Evolutionary conservation across 2,888 invertebrate species (phyloP).

Genomic region (Eudemis profundana): DNA sequence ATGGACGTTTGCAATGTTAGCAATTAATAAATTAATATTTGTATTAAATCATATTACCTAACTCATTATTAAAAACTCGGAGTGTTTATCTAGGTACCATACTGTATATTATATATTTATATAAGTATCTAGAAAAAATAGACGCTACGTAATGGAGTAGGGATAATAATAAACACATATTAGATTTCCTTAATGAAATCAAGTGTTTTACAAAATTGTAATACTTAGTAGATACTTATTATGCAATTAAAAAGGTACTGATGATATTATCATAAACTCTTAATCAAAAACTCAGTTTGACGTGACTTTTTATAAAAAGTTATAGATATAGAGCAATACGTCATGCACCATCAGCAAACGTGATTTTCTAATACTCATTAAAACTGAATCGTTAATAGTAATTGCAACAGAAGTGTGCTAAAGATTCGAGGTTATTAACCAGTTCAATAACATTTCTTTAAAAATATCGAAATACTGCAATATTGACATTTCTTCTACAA

Average conservation of each 20-base stretch:
- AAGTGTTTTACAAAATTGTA: too few relatives aligned
- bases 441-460: not conserved
- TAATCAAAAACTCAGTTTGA: conserved; percentile 2
- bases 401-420: conserved; percentile 16
- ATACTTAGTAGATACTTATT: too few relatives aligned
- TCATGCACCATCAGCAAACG: conserved; percentile 16
- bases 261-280: not conserved
- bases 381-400: conserved; percentile 21
- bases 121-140: too few relatives aligned
- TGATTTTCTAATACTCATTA: conserved; percentile 25
- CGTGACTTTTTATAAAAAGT: conserved; percentile 22
- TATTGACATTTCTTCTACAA: conserved; percentile 3
- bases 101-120: too few relatives aligned
- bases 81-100: too few relatives aligned
- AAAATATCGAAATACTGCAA: not conserved
- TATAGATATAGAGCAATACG: conserved; percentile 15
- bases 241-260: not conserved
- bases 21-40: too few relatives aligned
- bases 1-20: too few relatives aligned
- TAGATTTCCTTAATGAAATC: too few relatives aligned
- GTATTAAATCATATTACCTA: too few relatives aligned
- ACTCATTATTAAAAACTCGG: too few relatives aligned
- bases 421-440: not conserved
- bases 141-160: too few relatives aligned
- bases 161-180: too few relatives aligned